Evolutionary conservation across 2,797 vertebrate genomes (phyloP), one percentile per base, ranked within the genome.

Genomic region (Sebastes dallii): DNA sequence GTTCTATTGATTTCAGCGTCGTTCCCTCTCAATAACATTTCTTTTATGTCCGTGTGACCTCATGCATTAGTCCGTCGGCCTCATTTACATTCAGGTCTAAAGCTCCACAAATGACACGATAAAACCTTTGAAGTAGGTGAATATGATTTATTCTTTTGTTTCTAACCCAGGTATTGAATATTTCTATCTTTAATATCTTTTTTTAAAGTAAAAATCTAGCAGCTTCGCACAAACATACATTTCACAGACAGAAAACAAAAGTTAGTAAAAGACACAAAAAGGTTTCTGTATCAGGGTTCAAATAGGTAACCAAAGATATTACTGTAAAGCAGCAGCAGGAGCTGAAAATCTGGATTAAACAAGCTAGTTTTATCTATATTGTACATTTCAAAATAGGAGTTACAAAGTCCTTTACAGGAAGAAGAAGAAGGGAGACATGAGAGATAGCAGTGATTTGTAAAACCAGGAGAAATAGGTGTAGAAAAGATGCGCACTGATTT

Each of bases 41-140:
- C 97, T 97, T 97, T 97, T 97, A 97, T 96, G 96, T 97, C 95
- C 90, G 96, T 96, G 95, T 96, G 95, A 96, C 95, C 96, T 97
- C 96, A 95, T 96, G 87, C 90, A 87, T 92, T 82, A 87, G 89
- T 74, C 85, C 30, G 68, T 94, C 94, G 92, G 93, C 95, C 96
- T 97, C 96, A 98, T 98, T 97, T 97, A 96, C 97, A 98, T 98
- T 96, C 97, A 96, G 94, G 94, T 95, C 90, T 94, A 96, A 96
- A 97, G 97, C 96, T 95, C 93, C 95, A 95, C 95, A 96, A 97
- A 97, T 96, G 96, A 96, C 95, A 96, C 93, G 93, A 86, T 79
- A 64, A 81, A 87, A 88, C 82, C 91, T 92, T 94, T 93, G 89
- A 93, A 89, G 89, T 74, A 66, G 73, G 29, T 81, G 78, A 86